A percentile compares a stretch with the other conserved stretches of the same genome.
Evolutionary conservation across 2,797 vertebrate genomes (phyloP).

Genomic region (Bradypus variegatus): DNA sequence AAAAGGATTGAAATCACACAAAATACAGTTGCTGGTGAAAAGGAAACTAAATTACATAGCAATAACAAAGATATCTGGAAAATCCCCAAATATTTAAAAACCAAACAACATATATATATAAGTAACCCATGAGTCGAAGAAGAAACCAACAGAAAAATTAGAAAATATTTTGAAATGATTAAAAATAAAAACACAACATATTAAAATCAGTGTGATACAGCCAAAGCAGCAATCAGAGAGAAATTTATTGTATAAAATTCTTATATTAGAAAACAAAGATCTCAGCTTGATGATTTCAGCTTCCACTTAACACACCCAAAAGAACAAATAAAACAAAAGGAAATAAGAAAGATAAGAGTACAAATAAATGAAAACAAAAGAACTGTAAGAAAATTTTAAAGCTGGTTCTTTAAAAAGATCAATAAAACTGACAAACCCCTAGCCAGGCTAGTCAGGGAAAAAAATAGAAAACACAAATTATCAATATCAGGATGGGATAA

Average conservation of each 20-base stretch:
- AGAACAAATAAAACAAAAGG: neutral
- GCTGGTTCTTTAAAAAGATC: neutral
- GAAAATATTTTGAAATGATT: neutral
- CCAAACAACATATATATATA: neutral
- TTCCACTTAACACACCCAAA: neutral
- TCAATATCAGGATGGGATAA: neutral
- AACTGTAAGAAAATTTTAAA: neutral
- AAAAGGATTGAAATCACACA: neutral
- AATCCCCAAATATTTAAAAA: neutral
- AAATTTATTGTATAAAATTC: neutral
- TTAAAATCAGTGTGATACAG: neutral
- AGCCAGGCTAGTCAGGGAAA: neutral
- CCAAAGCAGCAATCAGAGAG: neutral
- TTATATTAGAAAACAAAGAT: neutral
- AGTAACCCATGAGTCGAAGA: neutral
- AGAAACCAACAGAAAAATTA: neutral
- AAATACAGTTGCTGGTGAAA: neutral
- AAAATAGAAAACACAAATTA: neutral
- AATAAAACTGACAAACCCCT: neutral
- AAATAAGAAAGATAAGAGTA: neutral
- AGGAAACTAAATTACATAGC: neutral
- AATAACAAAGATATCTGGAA: neutral
- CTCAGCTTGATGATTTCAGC: neutral
- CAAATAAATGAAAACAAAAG: neutral
- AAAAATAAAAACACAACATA: neutral